These are phyloP conservation scores for Agriopis aurantiaria DNA, from an alignment of 2,888 invertebrate genomes.

Conservation along the genomic window DNA sequence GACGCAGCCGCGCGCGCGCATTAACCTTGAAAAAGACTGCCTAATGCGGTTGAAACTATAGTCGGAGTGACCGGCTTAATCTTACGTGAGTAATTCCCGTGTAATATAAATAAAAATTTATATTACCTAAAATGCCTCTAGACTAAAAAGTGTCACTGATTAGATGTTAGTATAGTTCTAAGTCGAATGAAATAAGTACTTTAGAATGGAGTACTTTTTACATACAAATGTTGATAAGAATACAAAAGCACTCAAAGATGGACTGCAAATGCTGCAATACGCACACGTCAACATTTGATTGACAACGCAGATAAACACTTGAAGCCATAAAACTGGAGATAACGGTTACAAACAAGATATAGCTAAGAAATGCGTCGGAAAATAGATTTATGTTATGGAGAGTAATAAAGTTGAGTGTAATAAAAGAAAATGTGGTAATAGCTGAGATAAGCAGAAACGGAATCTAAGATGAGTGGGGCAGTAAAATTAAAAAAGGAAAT, in stretches of 20 bases:
- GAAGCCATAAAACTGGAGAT: conserved; percentile 36
- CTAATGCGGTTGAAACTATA: too few relatives aligned
- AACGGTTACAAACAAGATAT: conserved; percentile 33
- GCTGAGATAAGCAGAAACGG: conserved; percentile 15
- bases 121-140: too few relatives aligned
- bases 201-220: conserved; percentile 21
- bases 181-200: conserved; percentile 12
- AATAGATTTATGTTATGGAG: conserved; percentile 42
- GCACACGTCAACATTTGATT: conserved; percentile 41
- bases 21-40: too few relatives aligned
- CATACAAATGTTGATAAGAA: conserved; percentile 1
- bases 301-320: conserved; percentile 39
- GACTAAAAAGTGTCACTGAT: background rate
- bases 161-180: background rate
- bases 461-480: conserved; percentile 7
- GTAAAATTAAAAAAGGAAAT: conserved; percentile 10
- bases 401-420: conserved; percentile 43
- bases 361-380: conserved; percentile 33
- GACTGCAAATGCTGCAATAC: conserved; percentile 31
- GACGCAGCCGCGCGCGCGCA: too few relatives aligned
- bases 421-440: conserved; percentile 44
- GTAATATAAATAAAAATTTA: too few relatives aligned
- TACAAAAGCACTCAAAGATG: conserved; percentile 30
- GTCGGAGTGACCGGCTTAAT: too few relatives aligned
- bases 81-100: too few relatives aligned